phyloP scores from a whole-genome alignment of 2,797 vertebrate species.

The Etheostoma nigrum region DNA sequence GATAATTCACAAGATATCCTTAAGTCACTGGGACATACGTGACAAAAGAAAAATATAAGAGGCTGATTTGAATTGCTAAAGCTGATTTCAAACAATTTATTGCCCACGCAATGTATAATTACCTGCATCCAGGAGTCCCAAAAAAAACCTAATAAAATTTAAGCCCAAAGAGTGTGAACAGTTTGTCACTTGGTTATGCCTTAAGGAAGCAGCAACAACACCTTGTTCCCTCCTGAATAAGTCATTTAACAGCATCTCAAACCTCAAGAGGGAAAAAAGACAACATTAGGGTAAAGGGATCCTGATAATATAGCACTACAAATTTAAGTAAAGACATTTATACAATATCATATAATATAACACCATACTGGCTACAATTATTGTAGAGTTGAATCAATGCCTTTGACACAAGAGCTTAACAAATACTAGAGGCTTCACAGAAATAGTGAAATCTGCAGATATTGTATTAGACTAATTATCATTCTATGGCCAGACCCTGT shows the following conservation, averaged over 20 bases:
- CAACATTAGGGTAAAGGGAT: conserved; percentile 3
- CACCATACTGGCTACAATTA: neutral
- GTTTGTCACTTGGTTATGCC: conserved; percentile 22
- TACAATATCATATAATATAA: neutral
- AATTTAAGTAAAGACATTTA: neutral
- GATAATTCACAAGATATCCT: neutral
- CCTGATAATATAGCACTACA: conserved; percentile 31
- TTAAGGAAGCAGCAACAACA: conserved; percentile 70
- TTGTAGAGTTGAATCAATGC: neutral
- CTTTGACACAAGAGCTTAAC: neutral
- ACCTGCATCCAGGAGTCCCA: neutral
- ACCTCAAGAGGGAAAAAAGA: conserved; percentile 31
- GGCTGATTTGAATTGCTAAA: neutral
- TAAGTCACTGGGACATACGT: neutral
- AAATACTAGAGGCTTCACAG: neutral
- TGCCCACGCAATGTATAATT: neutral
- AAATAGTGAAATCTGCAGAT: neutral
- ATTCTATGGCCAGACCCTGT: conserved; percentile 6
- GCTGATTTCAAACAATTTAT: neutral
- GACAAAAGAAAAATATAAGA: neutral
- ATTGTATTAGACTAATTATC: conserved; percentile 5
- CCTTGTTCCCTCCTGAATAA: conserved; percentile 62
- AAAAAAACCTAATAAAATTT: conserved; percentile 34
- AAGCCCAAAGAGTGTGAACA: conserved; percentile 49
- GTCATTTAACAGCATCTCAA: conserved; percentile 38